Percentiles rank a stretch among this genome's conserved stretches.
Evolutionary conservation across 2,113 vertebrate genomes (phyloP).

Genomic region (Cavia aperea): DNA sequence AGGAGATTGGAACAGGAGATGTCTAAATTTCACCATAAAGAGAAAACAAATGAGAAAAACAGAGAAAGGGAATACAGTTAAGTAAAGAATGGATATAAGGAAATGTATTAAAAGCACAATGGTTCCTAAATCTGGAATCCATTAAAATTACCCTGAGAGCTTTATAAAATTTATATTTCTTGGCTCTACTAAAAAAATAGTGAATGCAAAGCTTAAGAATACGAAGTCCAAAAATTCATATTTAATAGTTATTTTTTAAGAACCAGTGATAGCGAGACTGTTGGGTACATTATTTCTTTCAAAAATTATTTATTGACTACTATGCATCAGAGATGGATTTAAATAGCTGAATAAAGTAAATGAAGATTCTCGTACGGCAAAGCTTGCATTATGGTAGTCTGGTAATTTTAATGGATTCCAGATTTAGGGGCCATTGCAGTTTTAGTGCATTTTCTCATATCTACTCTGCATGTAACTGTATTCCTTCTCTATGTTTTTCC

Average conservation of each 20-base stretch:
- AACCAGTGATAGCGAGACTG: not conserved
- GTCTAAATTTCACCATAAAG: not conserved
- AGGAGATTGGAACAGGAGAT: not conserved
- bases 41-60: slow-evolving; percentile 49
- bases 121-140: not conserved
- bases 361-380: not conserved
- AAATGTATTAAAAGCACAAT: not conserved
- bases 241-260: not conserved
- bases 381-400: not conserved
- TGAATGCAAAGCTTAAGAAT: not conserved
- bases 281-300: not conserved
- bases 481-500: slow-evolving; percentile 42
- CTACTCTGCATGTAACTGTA: not conserved
- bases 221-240: not conserved
- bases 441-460: not conserved
- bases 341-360: not conserved
- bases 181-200: not conserved
- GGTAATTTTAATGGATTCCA: slow-evolving; percentile 40
- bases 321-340: not conserved
- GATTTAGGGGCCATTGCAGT: not conserved
- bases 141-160: slow-evolving; percentile 42
- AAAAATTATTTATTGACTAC: not conserved
- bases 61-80: not conserved
- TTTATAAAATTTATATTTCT: slow-evolving; percentile 46
- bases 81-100: not conserved